Conservation (phyloP, 2,113 vertebrate species). For the Anarrhichthys ocellatus region DNA sequence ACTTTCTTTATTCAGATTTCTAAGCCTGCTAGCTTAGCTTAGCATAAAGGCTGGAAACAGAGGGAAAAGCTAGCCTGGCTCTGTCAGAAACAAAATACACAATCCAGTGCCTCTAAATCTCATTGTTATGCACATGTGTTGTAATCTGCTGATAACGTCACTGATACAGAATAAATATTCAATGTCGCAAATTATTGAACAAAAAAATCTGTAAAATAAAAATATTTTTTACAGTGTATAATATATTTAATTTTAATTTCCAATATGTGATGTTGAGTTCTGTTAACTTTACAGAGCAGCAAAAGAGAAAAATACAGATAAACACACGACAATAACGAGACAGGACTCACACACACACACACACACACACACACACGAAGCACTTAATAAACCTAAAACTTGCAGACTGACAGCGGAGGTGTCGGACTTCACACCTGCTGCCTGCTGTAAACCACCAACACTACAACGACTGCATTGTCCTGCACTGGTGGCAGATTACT, state of each 20-base stretch:
- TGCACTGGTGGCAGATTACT: constrained; percentile 77
- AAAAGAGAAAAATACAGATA: not conserved
- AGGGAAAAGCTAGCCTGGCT: not conserved
- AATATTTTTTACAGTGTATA: not conserved
- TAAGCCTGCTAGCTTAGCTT: not conserved
- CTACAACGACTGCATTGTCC: constrained; percentile 84
- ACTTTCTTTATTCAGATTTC: not conserved
- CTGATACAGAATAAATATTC: not conserved
- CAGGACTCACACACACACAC: constrained; percentile 1
- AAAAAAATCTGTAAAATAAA: not conserved
- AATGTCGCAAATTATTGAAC: not conserved
- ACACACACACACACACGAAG: constrained; percentile 30
- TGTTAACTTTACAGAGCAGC: not conserved
- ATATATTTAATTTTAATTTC: not conserved
- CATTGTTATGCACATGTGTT: not conserved
- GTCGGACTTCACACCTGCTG: constrained; percentile 87
- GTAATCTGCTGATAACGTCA: not conserved
- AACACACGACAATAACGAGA: not conserved
- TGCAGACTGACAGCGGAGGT: constrained; percentile 72
- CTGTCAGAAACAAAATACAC: not conserved
- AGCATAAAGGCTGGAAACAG: not conserved
- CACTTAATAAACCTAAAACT: constrained; percentile 48
- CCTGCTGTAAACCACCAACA: constrained; percentile 82
- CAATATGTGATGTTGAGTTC: not conserved
- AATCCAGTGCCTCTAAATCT: not conserved